These are phyloP conservation scores for Mastomys coucha DNA, from an alignment of 2,113 vertebrate species.

Conservation along the genomic window DNA sequence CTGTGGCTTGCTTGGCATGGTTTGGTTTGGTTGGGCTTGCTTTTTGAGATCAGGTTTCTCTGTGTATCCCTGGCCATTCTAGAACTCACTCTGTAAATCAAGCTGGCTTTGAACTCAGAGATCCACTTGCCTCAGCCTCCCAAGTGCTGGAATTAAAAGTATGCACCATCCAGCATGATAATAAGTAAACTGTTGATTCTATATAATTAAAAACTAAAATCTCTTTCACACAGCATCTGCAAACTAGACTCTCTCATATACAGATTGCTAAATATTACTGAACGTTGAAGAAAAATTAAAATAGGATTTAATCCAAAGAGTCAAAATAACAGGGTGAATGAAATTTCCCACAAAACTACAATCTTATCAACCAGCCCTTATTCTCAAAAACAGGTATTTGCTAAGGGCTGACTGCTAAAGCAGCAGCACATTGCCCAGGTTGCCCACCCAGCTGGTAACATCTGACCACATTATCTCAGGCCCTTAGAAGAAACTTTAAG, in stretches of 20 bases:
- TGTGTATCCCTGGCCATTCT: background rate
- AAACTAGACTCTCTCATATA: background rate
- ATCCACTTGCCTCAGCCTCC: background rate
- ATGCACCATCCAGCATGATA: background rate
- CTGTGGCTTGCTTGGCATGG: background rate
- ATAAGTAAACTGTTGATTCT: background rate
- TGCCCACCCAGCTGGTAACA: accelerated
- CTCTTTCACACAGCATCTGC: background rate
- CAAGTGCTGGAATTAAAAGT: background rate
- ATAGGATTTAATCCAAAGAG: background rate
- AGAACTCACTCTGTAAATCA: background rate
- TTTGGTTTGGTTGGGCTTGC: too few relatives aligned
- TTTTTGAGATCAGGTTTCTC: background rate
- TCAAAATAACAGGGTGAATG: background rate
- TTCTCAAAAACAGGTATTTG: background rate
- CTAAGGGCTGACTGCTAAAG: background rate
- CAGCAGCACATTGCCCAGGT: accelerated
- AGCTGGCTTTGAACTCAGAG: background rate
- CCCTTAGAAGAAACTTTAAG: background rate
- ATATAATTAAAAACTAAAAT: background rate
- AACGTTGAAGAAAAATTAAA: background rate
- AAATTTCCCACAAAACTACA: background rate
- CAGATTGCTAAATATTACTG: background rate
- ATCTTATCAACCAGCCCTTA: background rate
- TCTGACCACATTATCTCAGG: background rate